Evolutionary conservation across 2,797 vertebrate genomes (phyloP).

Genomic region (Knipowitschia caucasica): DNA sequence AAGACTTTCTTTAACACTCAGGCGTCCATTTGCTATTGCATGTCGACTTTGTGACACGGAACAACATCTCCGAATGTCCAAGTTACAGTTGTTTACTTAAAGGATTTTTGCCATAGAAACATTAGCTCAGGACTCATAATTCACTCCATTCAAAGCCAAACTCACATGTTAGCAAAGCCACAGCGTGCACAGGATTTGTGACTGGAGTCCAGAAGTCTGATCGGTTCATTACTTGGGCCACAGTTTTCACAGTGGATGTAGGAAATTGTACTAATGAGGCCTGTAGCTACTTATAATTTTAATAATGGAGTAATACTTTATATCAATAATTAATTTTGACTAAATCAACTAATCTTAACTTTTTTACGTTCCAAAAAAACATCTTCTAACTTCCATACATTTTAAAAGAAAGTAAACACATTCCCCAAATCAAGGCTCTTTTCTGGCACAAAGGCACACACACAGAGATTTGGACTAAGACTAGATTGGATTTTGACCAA

Average conservation of each 20-base stretch:
- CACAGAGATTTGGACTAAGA: too few relatives aligned
- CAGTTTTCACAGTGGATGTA: background rate
- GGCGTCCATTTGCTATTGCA: background rate
- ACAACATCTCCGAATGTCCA: background rate
- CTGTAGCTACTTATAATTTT: too few relatives aligned
- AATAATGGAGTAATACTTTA: too few relatives aligned
- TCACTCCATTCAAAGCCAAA: conserved; percentile 43
- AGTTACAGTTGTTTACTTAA: conserved; percentile 15
- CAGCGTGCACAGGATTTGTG: conserved; percentile 36
- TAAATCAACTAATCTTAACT: too few relatives aligned
- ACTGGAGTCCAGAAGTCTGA: conserved; percentile 33
- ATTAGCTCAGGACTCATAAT: conserved; percentile 46
- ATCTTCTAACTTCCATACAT: too few relatives aligned
- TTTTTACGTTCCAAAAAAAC: too few relatives aligned
- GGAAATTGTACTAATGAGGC: background rate
- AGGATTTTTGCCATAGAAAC: conserved; percentile 29
- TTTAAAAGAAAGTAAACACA: too few relatives aligned
- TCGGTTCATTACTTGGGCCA: conserved; percentile 25
- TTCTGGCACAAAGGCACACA: too few relatives aligned
- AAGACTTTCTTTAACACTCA: background rate
- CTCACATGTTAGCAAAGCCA: conserved; percentile 39
- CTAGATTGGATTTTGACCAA: too few relatives aligned
- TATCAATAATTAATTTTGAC: too few relatives aligned
- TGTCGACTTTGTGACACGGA: background rate
- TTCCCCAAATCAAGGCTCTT: too few relatives aligned